Evolutionary conservation across 2,888 invertebrate species (phyloP).

Genomic region (Exocentrus adspersus): DNA sequence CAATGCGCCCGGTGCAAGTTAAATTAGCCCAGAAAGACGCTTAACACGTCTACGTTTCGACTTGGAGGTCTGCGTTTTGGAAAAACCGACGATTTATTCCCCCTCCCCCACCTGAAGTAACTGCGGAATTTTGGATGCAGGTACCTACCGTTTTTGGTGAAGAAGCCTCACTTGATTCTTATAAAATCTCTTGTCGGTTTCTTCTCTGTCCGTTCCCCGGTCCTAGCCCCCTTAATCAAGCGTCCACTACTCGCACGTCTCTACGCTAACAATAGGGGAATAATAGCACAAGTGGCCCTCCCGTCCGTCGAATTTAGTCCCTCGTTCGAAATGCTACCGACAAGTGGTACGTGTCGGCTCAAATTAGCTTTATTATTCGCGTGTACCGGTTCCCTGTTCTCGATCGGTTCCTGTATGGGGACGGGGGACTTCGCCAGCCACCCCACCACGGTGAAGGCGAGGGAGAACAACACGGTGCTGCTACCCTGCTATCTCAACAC

Average conservation of each 20-base stretch:
- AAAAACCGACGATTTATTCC: too few species aligned
- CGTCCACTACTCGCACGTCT: conserved; percentile 45
- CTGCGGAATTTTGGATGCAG: too few species aligned
- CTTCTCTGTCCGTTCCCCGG: not conserved
- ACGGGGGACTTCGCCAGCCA: conserved; percentile 70
- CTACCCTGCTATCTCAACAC: conserved; percentile 81
- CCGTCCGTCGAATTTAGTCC: conserved; percentile 12
- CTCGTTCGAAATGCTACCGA: conserved; percentile 26
- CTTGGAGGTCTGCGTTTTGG: too few species aligned
- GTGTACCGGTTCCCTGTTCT: conserved; percentile 16
- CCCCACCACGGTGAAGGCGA: conserved; percentile 79
- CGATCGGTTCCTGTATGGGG: conserved; percentile 31
- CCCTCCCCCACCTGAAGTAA: too few species aligned
- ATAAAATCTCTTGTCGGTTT: too few species aligned
- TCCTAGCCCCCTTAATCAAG: conserved; percentile 42
- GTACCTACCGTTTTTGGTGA: too few species aligned
- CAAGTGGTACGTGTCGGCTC: conserved; percentile 22
- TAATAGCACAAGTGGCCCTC: conserved; percentile 12
- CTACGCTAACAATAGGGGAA: too few species aligned
- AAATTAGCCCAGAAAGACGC: conserved; percentile 37
- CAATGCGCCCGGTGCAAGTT: conserved; percentile 36
- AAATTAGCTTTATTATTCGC: conserved; percentile 18
- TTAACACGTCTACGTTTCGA: not conserved
- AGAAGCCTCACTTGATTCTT: too few species aligned
- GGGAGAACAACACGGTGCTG: conserved; percentile 80